Evolutionary conservation across 2,888 invertebrate genomes (phyloP).

Genomic region (Aleiodes alternator): DNA sequence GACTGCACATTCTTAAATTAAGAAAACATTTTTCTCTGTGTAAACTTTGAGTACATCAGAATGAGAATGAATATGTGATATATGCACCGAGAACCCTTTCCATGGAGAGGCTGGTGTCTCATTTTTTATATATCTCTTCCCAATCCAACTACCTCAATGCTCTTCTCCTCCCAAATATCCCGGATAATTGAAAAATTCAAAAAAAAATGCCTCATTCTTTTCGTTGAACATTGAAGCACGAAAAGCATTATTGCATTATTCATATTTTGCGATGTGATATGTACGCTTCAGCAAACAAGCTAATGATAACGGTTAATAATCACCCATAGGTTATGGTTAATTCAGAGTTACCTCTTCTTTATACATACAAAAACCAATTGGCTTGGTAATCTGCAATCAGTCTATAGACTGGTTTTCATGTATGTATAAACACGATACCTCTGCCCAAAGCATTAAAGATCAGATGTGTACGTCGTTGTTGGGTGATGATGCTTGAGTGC

Average conservation of each 20-base stretch:
- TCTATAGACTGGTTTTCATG: constrained; percentile 25
- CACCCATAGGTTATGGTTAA: constrained; percentile 8
- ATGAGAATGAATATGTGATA: too few relatives aligned
- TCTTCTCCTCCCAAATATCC: too few relatives aligned
- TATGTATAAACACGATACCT: not conserved
- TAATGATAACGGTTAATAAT: constrained; percentile 30
- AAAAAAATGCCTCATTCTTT: not conserved
- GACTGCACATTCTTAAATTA: too few relatives aligned
- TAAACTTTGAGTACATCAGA: too few relatives aligned
- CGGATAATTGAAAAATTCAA: too few relatives aligned
- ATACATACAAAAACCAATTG: constrained; percentile 9
- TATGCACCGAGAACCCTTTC: too few relatives aligned
- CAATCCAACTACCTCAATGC: too few relatives aligned
- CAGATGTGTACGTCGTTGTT: constrained; percentile 23
- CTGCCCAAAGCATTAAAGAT: constrained; percentile 8
- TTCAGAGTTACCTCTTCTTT: constrained; percentile 1
- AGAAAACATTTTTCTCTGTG: too few relatives aligned
- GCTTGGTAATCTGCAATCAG: constrained; percentile 22
- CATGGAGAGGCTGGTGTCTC: not conserved
- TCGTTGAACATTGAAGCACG: not conserved
- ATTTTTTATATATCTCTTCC: not conserved
- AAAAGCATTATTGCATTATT: not conserved
- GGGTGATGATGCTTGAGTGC: constrained; percentile 9
- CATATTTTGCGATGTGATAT: not conserved
- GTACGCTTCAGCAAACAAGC: constrained; percentile 18